Conservation (phyloP, 2,888 invertebrate species). For the Nineta flava region DNA sequence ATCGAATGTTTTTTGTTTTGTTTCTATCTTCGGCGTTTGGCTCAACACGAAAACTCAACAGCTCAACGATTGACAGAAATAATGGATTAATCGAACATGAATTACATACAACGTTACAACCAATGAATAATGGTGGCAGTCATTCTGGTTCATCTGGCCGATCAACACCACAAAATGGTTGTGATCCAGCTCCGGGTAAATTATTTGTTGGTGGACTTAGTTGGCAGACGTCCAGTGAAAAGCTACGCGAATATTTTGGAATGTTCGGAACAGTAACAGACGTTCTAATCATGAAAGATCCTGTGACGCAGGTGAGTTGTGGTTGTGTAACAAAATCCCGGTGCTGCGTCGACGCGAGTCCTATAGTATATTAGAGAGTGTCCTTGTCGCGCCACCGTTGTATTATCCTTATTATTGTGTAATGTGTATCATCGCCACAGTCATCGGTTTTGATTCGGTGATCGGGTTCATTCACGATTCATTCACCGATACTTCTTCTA, state of each 20-base stretch:
- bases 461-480: no score
- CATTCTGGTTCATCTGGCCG: slow-evolving; percentile 54
- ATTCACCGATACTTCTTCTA: no score
- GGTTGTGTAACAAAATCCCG: neutral
- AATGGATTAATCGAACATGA: slow-evolving; percentile 36
- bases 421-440: no score
- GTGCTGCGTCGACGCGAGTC: neutral
- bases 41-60: slow-evolving; percentile 18
- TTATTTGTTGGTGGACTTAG: slow-evolving; percentile 83
- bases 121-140: slow-evolving; percentile 24
- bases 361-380: no score
- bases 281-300: slow-evolving; percentile 88
- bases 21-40: no score
- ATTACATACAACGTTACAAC: slow-evolving; percentile 28
- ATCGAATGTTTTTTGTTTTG: no score
- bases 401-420: no score
- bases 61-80: slow-evolving; percentile 31
- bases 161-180: slow-evolving; percentile 49
- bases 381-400: no score
- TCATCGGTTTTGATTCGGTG: no score
- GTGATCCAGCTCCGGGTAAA: slow-evolving; percentile 64
- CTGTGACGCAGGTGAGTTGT: slow-evolving; percentile 74
- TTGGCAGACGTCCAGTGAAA: slow-evolving; percentile 87
- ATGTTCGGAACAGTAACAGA: slow-evolving; percentile 86
- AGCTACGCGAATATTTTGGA: slow-evolving; percentile 80